Conservation (phyloP, 2,113 vertebrate species). For the Oophaga pumilio region DNA sequence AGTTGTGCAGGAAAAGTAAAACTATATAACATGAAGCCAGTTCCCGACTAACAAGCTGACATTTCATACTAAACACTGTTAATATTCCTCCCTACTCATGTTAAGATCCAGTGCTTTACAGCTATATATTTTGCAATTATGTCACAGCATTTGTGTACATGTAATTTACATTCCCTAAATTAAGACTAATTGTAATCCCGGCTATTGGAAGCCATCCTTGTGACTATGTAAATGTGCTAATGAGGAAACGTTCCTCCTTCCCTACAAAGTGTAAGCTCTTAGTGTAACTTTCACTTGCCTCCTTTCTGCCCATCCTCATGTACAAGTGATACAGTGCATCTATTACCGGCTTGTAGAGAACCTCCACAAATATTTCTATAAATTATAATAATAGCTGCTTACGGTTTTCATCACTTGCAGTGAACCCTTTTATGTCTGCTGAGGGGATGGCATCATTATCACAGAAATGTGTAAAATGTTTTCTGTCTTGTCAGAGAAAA, state of each 20-base stretch:
- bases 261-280: not conserved
- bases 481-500: constrained; percentile 1
- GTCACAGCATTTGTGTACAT: not conserved
- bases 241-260: not conserved
- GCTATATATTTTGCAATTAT: not conserved
- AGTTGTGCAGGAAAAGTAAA: not conserved
- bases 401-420: constrained; percentile 8
- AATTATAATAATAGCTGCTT: constrained; percentile 9
- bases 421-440: constrained; percentile 17
- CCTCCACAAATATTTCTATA: not conserved
- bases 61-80: not conserved
- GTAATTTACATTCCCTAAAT: not conserved
- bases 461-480: constrained; percentile 17
- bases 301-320: not conserved
- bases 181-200: not conserved
- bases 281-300: not conserved
- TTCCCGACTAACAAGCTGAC: not conserved
- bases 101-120: not conserved
- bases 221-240: not conserved
- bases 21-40: not conserved
- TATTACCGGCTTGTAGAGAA: not conserved
- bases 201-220: not conserved
- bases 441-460: constrained; percentile 34
- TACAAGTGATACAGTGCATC: not conserved
- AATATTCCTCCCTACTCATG: not conserved